Evolutionary conservation across 2,797 vertebrate genomes (phyloP).

Genomic region (Vireo griseus): DNA sequence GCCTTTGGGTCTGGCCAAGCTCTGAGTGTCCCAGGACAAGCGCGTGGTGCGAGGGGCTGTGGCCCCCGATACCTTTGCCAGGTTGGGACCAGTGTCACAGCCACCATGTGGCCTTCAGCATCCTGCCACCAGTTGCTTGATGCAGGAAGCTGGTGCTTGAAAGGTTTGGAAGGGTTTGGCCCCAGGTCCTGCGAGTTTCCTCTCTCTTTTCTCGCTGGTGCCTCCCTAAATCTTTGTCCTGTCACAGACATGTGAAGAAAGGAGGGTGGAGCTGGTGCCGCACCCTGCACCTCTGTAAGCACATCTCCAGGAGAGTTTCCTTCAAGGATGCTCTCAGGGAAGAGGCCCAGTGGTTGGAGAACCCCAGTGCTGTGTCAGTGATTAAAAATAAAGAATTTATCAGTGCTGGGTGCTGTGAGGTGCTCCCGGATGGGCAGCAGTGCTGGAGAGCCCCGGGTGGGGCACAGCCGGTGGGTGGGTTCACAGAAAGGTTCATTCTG

Average conservation of each 20-base stretch:
- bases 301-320: neutral
- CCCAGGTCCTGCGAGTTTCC: fast-evolving
- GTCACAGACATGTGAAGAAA: neutral
- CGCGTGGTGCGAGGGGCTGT: fast-evolving
- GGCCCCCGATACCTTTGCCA: fast-evolving
- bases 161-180: neutral
- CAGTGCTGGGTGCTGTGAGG: neutral
- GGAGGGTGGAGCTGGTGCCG: constrained; percentile 54
- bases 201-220: neutral
- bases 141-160: fast-evolving
- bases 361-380: neutral
- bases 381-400: neutral
- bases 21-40: neutral
- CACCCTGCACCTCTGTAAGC: neutral
- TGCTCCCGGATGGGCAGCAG: neutral
- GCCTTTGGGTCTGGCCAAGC: neutral
- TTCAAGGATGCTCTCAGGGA: neutral
- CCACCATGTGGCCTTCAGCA: neutral
- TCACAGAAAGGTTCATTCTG: neutral
- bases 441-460: neutral
- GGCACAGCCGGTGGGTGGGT: neutral
- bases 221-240: constrained; percentile 61
- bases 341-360: neutral
- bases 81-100: neutral
- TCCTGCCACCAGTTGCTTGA: neutral